Evolutionary conservation across 2,797 vertebrate genomes (phyloP).

Genomic region (Chelon labrosus): DNA sequence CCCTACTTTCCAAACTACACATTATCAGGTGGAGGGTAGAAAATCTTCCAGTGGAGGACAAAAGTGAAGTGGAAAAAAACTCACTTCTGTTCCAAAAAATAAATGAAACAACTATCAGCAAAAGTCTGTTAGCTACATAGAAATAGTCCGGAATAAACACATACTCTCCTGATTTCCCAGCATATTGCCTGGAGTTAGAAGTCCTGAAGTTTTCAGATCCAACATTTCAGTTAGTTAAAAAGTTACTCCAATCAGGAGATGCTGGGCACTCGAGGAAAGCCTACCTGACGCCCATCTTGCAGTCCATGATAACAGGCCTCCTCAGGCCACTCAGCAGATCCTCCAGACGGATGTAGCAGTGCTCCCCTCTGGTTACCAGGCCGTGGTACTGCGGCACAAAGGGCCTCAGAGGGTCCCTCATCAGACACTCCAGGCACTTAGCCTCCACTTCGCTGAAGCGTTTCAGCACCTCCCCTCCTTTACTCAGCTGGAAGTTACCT

Average conservation of each 20-base stretch:
- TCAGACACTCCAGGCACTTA: slow-evolving; percentile 86
- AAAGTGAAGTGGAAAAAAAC: background rate
- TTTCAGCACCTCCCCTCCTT: slow-evolving; percentile 90
- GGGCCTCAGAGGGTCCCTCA: slow-evolving; percentile 85
- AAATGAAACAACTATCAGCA: background rate
- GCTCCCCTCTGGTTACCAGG: slow-evolving; percentile 82
- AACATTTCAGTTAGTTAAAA: background rate
- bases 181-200: background rate
- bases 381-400: slow-evolving; percentile 91
- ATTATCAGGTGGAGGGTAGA: background rate
- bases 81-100: background rate
- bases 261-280: background rate
- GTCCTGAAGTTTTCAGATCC: background rate
- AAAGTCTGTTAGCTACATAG: background rate
- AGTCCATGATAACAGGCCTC: slow-evolving; percentile 92
- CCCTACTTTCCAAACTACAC: background rate
- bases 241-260: background rate
- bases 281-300: slow-evolving; percentile 94
- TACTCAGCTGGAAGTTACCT: slow-evolving; percentile 91
- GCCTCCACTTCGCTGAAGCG: slow-evolving; percentile 88
- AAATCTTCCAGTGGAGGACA: background rate
- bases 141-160: background rate
- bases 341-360: slow-evolving; percentile 89
- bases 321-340: slow-evolving; percentile 89
- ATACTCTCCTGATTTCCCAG: background rate